Base-by-base conservation (phyloP, 92 coral and sea anemone genomes). In the Umimayanthus kanabou region DNA sequence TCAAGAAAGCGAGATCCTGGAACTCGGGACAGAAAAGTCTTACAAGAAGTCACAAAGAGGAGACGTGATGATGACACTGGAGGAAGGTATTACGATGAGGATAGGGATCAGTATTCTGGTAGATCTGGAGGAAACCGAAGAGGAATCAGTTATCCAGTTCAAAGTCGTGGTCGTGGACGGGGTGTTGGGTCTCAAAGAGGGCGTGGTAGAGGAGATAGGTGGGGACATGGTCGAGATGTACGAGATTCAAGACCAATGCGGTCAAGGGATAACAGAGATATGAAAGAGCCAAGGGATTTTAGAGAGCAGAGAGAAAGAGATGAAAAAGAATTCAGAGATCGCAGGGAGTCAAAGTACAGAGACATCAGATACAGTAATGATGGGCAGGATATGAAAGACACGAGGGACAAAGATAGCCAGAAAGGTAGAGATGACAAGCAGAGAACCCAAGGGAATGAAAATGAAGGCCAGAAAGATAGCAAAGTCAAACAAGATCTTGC, bases 111-210 rank as follows among this genome's bases (percentile, higher is more conserved):
- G 10, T 73, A 43, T 83, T 49, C 78, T 18, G 45, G 65, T 26
- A 83, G 87, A 83, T 70, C 87, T 47, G 87, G 87, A 15, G 95
- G 85, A 47, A 80, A 89, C 77, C 96, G 90, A 65, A 92, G 93
- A 80, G 85, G 98, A 55, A 81, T 85, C 53, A 89, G 92, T 43
- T 88, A 88, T 28, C 88, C 88, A 57, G 88, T 88, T 16, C 91
- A 94, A 80, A 95, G 98, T 73, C 92, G 92, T 88, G 94, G 98
- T 28, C 98, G 98, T 88, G 98, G 98, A 22, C 43, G 78, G 47
- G 90, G 85, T 53, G 85, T 80, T 28, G 66, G 85, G 61, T 88
- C 94, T 33, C 94, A 95, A n/a, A 92, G 98, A 77, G 79, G 77
- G 4, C 92, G 90, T 64, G 90, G 85, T 23, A 85, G 92, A 85